Conservation (phyloP, 2,113 vertebrate species). For the Centrocercus urophasianus region DNA sequence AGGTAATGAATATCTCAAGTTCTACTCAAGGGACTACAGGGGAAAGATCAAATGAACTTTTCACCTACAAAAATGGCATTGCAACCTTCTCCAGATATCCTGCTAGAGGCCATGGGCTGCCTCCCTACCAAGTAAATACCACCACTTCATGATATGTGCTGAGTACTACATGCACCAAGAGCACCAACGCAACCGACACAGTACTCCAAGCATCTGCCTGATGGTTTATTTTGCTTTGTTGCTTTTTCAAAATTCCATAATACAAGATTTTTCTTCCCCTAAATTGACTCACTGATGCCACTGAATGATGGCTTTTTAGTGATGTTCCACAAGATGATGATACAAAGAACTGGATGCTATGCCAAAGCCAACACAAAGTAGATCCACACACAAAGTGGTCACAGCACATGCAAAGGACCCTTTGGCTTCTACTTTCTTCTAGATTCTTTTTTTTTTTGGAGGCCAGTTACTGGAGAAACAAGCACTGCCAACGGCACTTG, state of each 20-base stretch:
- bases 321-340: background rate
- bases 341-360: background rate
- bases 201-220: background rate
- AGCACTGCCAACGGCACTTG: background rate
- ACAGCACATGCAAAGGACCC: background rate
- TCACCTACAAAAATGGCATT: background rate
- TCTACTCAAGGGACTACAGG: background rate
- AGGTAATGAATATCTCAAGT: background rate
- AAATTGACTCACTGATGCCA: background rate
- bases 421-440: background rate
- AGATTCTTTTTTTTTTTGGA: background rate
- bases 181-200: background rate
- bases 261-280: background rate
- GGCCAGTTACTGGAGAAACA: background rate
- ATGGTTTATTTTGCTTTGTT: background rate
- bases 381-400: background rate
- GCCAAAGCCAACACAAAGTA: background rate
- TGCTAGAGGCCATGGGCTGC: fast-evolving
- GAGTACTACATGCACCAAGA: background rate
- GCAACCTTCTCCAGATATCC: background rate
- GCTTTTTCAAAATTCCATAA: background rate
- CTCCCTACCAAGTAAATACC: background rate
- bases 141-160: fast-evolving
- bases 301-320: background rate
- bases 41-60: background rate